These are phyloP conservation scores for Aphis craccivora DNA, from an alignment of 1,140 invertebrate genomes.

Conservation along the genomic window DNA sequence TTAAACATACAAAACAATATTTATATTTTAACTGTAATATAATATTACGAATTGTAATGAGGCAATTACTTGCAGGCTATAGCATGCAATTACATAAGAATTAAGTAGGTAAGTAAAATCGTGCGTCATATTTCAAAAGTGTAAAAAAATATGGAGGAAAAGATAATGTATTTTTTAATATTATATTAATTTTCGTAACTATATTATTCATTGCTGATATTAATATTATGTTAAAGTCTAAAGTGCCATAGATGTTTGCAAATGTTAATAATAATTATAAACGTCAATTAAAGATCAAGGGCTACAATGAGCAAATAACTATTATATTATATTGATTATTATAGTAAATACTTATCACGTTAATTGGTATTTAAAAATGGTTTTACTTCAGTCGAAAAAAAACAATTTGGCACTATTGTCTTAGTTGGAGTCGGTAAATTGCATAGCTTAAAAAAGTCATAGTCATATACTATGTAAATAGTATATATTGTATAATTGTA, in stretches of 20 bases:
- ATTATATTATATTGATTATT: neutral
- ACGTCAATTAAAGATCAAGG: neutral
- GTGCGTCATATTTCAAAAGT: neutral
- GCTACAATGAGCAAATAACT: neutral
- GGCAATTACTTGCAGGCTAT: neutral
- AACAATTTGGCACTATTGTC: no score
- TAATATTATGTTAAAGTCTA: neutral
- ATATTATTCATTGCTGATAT: neutral
- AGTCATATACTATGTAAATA: no score
- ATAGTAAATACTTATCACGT: neutral
- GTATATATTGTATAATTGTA: no score
- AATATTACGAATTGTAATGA: neutral
- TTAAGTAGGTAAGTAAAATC: neutral
- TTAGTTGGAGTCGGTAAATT: no score
- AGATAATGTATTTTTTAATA: neutral
- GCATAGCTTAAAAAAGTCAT: no score
- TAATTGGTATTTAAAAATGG: neutral
- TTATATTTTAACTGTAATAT: neutral
- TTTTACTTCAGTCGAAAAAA: neutral
- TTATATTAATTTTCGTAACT: neutral
- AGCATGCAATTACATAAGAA: neutral
- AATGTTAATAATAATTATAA: neutral
- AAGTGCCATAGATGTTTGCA: neutral
- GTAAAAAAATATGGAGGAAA: neutral
- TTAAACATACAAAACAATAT: neutral